phyloP scores from a whole-genome alignment of 2,797 vertebrate species.

The Girardinus metallicus region DNA sequence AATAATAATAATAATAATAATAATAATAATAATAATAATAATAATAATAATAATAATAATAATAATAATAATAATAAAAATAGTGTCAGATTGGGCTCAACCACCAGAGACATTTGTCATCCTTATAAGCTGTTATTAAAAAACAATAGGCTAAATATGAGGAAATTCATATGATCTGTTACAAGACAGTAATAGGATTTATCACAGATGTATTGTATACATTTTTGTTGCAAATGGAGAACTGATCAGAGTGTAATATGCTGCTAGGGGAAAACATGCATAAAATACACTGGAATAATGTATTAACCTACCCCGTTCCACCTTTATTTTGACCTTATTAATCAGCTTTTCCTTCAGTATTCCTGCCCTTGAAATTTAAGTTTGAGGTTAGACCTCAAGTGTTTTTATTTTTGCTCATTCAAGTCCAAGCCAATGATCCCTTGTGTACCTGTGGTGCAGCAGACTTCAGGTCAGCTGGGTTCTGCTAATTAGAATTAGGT shows the following conservation, averaged over 20 bases:
- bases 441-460: conserved; percentile 21
- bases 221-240: conserved; percentile 12
- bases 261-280: conserved; percentile 34
- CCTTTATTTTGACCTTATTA: conserved; percentile 40
- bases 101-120: background rate
- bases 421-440: conserved; percentile 30
- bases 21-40: background rate
- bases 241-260: conserved; percentile 7
- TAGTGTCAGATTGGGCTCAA: background rate
- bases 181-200: background rate
- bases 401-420: conserved; percentile 42
- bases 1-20: background rate
- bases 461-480: conserved; percentile 45
- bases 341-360: conserved; percentile 66
- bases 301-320: conserved; percentile 49
- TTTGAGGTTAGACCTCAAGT: conserved; percentile 39
- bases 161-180: background rate
- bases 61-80: background rate
- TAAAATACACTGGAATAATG: conserved; percentile 40
- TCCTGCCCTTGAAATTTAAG: conserved; percentile 36
- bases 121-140: background rate
- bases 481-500: conserved; percentile 48
- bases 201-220: background rate
- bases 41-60: background rate
- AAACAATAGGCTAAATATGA: background rate